A percentile compares a stretch with the other conserved stretches of the same genome.
phyloP scores from a whole-genome alignment of 2,113 vertebrate genomes.

The Ellobius talpinus region DNA sequence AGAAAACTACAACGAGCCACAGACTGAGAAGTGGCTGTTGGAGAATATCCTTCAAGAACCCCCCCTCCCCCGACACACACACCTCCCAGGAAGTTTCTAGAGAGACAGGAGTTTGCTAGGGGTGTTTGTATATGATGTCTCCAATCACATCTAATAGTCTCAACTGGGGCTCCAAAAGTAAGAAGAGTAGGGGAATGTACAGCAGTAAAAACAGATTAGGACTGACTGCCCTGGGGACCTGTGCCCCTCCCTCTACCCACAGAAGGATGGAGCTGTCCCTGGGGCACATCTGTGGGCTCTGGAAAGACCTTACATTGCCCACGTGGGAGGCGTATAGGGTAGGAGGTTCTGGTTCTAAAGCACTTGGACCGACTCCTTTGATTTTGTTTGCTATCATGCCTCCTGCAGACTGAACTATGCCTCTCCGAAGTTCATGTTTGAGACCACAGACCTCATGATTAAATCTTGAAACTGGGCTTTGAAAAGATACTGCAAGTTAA shows the following conservation, averaged over 20 bases:
- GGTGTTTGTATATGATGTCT: background rate
- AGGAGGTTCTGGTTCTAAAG: background rate
- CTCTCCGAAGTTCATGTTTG: background rate
- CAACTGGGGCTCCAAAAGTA: background rate
- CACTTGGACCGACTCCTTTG: background rate
- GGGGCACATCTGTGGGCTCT: background rate
- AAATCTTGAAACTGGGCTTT: background rate
- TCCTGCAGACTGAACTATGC: background rate
- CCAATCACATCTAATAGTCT: background rate
- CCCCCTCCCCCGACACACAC: fast-evolving
- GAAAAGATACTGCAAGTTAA: background rate
- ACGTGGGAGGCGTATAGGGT: background rate
- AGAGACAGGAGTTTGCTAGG: background rate
- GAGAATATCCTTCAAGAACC: background rate
- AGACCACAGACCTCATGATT: background rate
- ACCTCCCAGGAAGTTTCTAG: background rate
- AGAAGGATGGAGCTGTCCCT: background rate
- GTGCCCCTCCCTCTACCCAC: background rate
- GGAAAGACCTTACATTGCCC: background rate
- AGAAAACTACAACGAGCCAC: background rate
- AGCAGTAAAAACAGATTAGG: background rate
- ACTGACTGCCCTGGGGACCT: background rate
- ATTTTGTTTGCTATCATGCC: background rate
- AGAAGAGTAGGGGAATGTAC: background rate
- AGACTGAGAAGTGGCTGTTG: background rate